Evolutionary conservation across 2,888 invertebrate species (phyloP).

Genomic region (Auanema freiburgensis): DNA sequence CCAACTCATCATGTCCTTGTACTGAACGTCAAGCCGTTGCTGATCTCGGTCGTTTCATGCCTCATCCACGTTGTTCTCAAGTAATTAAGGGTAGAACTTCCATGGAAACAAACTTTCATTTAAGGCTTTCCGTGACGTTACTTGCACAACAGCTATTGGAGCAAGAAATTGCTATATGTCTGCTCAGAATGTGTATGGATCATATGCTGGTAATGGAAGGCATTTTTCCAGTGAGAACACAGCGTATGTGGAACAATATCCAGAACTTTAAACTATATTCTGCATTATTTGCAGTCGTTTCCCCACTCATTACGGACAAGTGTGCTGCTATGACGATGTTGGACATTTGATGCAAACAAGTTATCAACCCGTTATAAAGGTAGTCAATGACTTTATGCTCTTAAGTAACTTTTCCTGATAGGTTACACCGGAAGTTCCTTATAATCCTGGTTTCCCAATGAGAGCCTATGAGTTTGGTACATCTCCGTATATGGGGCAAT

Average conservation of each 20-base stretch:
- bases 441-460: constrained; percentile 63
- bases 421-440: constrained; percentile 48
- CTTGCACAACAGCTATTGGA: constrained; percentile 82
- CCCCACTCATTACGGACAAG: constrained; percentile 75
- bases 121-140: constrained; percentile 59
- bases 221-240: constrained; percentile 33
- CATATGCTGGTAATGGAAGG: constrained; percentile 52
- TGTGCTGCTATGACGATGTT: constrained; percentile 93
- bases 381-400: constrained; percentile 3
- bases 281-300: constrained; percentile 58
- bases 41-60: constrained; percentile 89
- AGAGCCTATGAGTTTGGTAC: constrained; percentile 79
- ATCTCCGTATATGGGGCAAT: constrained; percentile 89
- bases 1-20: constrained; percentile 74
- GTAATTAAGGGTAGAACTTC: constrained; percentile 14
- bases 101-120: constrained; percentile 1
- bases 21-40: constrained; percentile 83
- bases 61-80: constrained; percentile 67
- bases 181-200: constrained; percentile 59
- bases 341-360: constrained; percentile 88
- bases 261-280: constrained; percentile 4
- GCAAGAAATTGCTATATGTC: constrained; percentile 79
- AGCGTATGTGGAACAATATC: constrained; percentile 27
- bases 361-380: constrained; percentile 76
- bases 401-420: background rate